Evolutionary conservation across 2,113 vertebrate species (phyloP).

Genomic region (Chloroceryle aenea): DNA sequence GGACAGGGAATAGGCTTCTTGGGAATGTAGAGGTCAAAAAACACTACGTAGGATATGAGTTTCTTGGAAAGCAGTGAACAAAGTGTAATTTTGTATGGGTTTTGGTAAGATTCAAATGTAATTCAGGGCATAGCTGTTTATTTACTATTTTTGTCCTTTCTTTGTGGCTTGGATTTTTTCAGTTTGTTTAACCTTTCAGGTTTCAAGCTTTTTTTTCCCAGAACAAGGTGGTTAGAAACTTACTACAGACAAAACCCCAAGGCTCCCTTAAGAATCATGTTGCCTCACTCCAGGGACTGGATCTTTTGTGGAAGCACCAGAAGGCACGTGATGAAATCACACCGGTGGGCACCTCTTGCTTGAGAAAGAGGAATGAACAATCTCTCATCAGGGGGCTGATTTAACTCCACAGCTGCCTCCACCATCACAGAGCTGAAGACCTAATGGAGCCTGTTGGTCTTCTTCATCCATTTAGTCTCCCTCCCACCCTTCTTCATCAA

Average conservation of each 20-base stretch:
- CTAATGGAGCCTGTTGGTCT: not conserved
- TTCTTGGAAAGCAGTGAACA: not conserved
- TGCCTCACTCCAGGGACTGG: not conserved
- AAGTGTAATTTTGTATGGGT: not conserved
- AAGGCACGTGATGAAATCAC: not conserved
- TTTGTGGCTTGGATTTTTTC: not conserved
- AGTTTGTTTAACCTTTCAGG: not conserved
- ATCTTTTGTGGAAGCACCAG: not conserved
- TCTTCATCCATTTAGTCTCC: not conserved
- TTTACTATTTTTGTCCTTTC: not conserved
- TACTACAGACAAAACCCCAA: not conserved
- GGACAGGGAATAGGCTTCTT: not conserved
- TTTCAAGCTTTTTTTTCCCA: not conserved
- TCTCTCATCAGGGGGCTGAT: rapidly evolving
- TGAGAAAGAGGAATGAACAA: not conserved
- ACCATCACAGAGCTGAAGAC: not conserved
- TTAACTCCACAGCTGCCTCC: not conserved
- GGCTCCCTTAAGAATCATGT: rapidly evolving
- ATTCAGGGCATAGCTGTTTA: not conserved
- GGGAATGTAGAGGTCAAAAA: not conserved
- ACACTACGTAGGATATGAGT: not conserved
- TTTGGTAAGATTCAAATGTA: not conserved
- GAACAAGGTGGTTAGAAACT: not conserved
- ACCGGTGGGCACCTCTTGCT: not conserved
- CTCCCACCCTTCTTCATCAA: not conserved